Conservation (phyloP, 2,888 invertebrate species). For the Ichneumon xanthorius region DNA sequence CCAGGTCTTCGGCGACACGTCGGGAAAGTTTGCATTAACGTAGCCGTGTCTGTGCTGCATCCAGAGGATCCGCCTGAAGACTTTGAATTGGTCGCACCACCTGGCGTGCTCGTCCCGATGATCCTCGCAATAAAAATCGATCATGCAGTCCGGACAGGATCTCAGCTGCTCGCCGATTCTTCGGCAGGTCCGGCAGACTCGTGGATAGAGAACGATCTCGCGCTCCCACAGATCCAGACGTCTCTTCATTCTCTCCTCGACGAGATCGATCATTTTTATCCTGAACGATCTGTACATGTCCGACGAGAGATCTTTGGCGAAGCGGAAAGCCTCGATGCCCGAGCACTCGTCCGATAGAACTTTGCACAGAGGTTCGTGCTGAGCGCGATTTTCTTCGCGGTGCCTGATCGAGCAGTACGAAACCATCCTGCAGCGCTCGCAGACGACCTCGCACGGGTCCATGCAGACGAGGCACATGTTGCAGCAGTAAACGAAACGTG, state of each 20-base stretch:
- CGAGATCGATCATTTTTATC: slow-evolving; percentile 87
- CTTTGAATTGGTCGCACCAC: slow-evolving; percentile 88
- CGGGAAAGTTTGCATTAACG: slow-evolving; percentile 87
- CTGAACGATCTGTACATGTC: slow-evolving; percentile 88
- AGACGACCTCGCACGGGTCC: slow-evolving; percentile 76
- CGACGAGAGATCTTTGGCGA: slow-evolving; percentile 85
- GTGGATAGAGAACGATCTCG: slow-evolving; percentile 89
- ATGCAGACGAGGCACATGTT: slow-evolving; percentile 86
- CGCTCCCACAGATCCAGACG: slow-evolving; percentile 88
- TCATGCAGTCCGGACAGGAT: slow-evolving; percentile 87
- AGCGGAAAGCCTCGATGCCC: slow-evolving; percentile 86
- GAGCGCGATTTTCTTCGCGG: slow-evolving; percentile 86
- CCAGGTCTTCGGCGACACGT: slow-evolving; percentile 82
- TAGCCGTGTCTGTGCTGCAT: slow-evolving; percentile 87
- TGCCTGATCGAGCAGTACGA: slow-evolving; percentile 89
- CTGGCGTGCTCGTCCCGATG: slow-evolving; percentile 87
- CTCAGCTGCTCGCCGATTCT: slow-evolving; percentile 85
- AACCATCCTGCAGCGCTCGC: slow-evolving; percentile 87
- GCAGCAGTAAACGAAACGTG: slow-evolving; percentile 88
- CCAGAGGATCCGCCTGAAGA: slow-evolving; percentile 87
- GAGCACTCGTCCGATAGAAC: slow-evolving; percentile 87
- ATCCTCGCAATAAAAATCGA: slow-evolving; percentile 86
- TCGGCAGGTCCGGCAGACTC: slow-evolving; percentile 87
- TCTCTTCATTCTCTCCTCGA: slow-evolving; percentile 87
- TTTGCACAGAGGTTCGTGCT: slow-evolving; percentile 88